Base-by-base conservation (phyloP, 2,888 invertebrate genomes). In the Alviniconcha strummeri region DNA sequence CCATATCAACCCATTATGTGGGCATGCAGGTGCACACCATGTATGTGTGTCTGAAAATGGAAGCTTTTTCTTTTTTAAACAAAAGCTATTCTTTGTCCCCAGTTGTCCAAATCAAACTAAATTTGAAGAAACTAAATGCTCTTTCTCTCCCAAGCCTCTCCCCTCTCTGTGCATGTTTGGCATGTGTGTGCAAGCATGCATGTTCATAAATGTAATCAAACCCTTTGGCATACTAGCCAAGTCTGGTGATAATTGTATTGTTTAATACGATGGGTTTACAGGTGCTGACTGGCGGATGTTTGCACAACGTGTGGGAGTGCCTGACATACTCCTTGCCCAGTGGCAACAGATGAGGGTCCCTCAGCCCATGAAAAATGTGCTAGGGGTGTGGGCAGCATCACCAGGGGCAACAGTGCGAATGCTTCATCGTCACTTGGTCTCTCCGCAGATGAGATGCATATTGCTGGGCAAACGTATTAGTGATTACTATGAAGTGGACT, bases 401-500 rank as follows among this genome's bases (percentile, higher is more conserved):
- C 86, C 88, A n/a, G 91, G 89, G 3, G 93, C 93, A 57, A 93
- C 92, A 2, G 91, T 93, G 8, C 88, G 93, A 56, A 87, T 93
- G 87, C 87, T 93, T 56, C 93, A 93, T 81, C 88, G 93, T 71
- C 93, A 93, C 86, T 89, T 93, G 15, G 90, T 91, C 75, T 92
- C 93, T 8, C 93, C 93, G 6, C 92, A 92, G 87, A 89, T 93
- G 90, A 89, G 89, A 67, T 90, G 89, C 77, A 88, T 91, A 7
- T 77, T 93, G 8, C 89, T 93, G 67, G 93, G 92, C 54, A 93
- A 92, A 84, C 88, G 92, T 82, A 87, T 93, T 56, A 89, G 91
- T 77, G 92, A 93, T 85, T 92, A 92, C 86, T 93, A 93, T 83
- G 87, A 90, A 54, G 93, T 93, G 15, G 91, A 91, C 77, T 93